Evolutionary conservation across 2,888 invertebrate species (phyloP).

Genomic region (Bursaphelenchus okinawaensis): DNA sequence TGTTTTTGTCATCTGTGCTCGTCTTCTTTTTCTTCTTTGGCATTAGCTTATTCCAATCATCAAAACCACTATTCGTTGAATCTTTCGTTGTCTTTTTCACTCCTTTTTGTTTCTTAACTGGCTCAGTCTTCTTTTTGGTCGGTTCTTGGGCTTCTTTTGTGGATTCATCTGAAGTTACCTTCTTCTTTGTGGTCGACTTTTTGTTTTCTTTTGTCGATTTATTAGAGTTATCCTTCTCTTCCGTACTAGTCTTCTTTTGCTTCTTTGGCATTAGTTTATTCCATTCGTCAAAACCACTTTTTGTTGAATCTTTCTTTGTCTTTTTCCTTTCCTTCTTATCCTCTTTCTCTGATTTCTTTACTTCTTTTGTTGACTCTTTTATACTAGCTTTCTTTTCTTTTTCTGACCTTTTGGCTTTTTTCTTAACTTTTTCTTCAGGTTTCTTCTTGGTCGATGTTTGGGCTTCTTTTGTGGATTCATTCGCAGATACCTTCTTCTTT

Average conservation of each 20-base stretch:
- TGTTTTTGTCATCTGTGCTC: neutral
- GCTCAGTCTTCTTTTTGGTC: neutral
- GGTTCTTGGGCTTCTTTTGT: neutral
- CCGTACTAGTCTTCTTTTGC: too few species aligned
- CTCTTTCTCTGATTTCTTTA: neutral
- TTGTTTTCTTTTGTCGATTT: neutral
- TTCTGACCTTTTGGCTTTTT: neutral
- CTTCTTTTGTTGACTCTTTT: neutral
- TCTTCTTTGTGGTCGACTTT: neutral
- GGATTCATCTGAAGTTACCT: neutral
- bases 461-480: neutral
- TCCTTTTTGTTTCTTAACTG: neutral
- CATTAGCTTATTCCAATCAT: too few species aligned
- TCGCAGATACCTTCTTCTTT: neutral
- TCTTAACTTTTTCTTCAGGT: neutral
- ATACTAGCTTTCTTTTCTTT: neutral
- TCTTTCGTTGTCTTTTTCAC: neutral
- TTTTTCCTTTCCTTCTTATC: neutral
- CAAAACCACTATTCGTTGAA: too few species aligned
- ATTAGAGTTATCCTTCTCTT: neutral
- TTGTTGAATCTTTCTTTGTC: neutral
- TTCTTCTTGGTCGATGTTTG: neutral
- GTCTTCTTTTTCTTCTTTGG: too few species aligned
- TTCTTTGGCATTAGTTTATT: too few species aligned
- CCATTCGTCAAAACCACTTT: too few species aligned